Evolutionary conservation across 2,113 vertebrate genomes (phyloP), one percentile per base, ranked within the genome.

Genomic region (Nymphicus hollandicus): DNA sequence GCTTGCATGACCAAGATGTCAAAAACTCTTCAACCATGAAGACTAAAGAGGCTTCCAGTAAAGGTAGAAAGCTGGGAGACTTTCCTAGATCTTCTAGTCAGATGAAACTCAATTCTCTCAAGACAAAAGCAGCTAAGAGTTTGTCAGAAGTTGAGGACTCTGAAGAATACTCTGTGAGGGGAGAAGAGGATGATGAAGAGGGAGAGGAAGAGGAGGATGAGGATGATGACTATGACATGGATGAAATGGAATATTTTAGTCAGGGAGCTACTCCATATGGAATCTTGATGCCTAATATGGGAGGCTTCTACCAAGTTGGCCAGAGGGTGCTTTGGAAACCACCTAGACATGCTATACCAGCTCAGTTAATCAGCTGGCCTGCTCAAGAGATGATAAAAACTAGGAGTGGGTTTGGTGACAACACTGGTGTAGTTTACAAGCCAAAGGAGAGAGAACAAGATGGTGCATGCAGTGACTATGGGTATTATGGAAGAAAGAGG

Each of bases 61-160:
- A 84, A 95, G 63, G 55, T 0, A 96, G 68, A 70, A 96, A 94
- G 66, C 25, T 91, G 73, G 86, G 68, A 66, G 25, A 22, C 33
- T 33, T 97, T 68, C 64, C 92, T 39, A 96, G 72, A 35, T 91
- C 82, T 69, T 91, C 97, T 37, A 93, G 87, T 65, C 9, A 15
- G 44, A 97, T 94, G 69, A 96, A 96, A 58, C 46, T 74, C 0
- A 18, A 43, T 49, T 88, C 35, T 61, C 46, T 93, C 41, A 97
- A 96, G 63, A 95, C 96, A 87, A 96, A 96, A 69, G 29, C 86
- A 88, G 27, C 58, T 33, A 97, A 95, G 60, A 95, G 37, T 65
- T 79, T 94, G 49, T 97, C 95, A 85, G 97, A 97, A 94, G 46
- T 63, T 33, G 97, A 98, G 20, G 97, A 98, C 46, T 97, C 97